Evolutionary conservation across 2,797 vertebrate species (phyloP).

Genomic region (Taenioides sp.): DNA sequence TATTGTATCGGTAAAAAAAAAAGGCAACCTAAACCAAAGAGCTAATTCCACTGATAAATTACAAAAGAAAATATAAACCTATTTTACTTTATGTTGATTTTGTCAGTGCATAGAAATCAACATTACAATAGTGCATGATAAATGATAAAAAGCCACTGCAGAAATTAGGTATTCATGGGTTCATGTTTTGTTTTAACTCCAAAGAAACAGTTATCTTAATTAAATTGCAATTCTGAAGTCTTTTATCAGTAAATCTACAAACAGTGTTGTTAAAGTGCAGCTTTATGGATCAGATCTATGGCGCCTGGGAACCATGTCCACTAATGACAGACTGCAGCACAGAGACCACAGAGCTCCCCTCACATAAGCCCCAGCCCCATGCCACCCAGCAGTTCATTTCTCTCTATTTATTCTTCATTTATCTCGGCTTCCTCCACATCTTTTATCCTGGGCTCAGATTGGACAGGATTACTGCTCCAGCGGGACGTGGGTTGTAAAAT

Average conservation of each 20-base stretch:
- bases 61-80: not conserved
- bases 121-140: not conserved
- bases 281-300: not conserved
- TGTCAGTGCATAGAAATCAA: not conserved
- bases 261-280: not conserved
- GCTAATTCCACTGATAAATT: not conserved
- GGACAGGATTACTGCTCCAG: constrained; percentile 59
- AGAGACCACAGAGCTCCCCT: not conserved
- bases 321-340: constrained; percentile 4
- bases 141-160: too few relatives aligned
- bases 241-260: not conserved
- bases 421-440: constrained; percentile 28
- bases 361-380: constrained; percentile 3
- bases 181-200: not conserved
- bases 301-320: not conserved
- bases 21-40: not conserved
- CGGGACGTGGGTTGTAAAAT: constrained; percentile 49
- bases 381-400: not conserved
- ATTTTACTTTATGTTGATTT: not conserved
- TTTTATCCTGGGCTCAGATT: constrained; percentile 46
- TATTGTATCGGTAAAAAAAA: too few relatives aligned
- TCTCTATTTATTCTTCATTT: constrained; percentile 46
- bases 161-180: not conserved
- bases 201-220: not conserved
- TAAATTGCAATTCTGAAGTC: not conserved